phyloP scores from a whole-genome alignment of 2,888 invertebrate genomes.

The Notodonta dromedarius region DNA sequence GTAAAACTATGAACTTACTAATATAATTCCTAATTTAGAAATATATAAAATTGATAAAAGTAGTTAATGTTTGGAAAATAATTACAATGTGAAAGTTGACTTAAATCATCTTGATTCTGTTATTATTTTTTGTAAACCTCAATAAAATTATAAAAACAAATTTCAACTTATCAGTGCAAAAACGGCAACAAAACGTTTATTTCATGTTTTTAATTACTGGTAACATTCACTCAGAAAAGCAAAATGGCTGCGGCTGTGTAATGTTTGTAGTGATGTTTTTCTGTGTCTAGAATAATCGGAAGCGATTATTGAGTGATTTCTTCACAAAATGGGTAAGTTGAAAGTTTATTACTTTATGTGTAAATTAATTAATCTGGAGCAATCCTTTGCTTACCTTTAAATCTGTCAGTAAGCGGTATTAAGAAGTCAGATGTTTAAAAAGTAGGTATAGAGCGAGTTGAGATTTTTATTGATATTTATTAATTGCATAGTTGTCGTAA shows the following conservation, averaged over 20 bases:
- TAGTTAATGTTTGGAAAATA: no score
- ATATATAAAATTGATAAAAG: no score
- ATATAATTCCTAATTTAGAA: no score
- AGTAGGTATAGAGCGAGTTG: background rate
- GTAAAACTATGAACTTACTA: background rate
- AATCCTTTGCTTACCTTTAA: background rate
- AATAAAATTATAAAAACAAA: no score
- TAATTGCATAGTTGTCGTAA: no score
- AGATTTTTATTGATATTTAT: no score
- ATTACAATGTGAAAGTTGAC: no score
- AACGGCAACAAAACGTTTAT: background rate
- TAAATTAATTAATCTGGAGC: background rate
- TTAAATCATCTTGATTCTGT: no score
- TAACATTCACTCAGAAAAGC: conserved; percentile 32
- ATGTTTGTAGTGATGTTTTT: conserved; percentile 74
- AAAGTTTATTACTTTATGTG: conserved; percentile 5
- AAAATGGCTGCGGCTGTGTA: conserved; percentile 74
- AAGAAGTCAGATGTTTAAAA: conserved; percentile 35
- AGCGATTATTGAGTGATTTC: conserved; percentile 52
- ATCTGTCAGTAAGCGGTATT: conserved; percentile 15
- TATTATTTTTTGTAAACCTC: no score
- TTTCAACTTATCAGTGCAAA: no score
- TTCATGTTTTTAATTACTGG: conserved; percentile 4
- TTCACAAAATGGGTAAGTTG: conserved; percentile 70
- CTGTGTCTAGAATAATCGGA: conserved; percentile 56